Percentiles rank a stretch among this genome's conserved stretches.
Conservation (phyloP, 2,113 vertebrate genomes). For the Osmerus mordax region DNA sequence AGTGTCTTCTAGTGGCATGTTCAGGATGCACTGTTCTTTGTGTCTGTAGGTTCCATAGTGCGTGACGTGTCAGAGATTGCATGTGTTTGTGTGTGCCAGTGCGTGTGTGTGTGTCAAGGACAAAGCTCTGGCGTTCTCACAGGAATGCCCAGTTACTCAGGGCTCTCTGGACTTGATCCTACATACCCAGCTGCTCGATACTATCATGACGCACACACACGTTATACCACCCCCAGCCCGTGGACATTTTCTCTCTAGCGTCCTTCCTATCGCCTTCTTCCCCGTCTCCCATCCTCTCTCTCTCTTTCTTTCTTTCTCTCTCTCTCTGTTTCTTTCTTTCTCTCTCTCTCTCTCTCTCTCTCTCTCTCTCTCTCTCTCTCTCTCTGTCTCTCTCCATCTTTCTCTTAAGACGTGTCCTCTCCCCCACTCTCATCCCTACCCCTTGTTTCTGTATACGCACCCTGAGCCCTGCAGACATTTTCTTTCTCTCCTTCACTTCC, state of each 20-base stretch:
- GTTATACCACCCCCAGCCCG: constrained; percentile 19
- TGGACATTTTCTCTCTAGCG: constrained; percentile 3
- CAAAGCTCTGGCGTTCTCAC: constrained; percentile 25
- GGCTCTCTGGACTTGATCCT: constrained; percentile 24
- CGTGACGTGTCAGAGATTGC: not conserved
- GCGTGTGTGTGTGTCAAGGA: constrained; percentile 27
- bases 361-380: constrained; percentile 30
- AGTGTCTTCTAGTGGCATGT: not conserved
- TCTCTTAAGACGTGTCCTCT: not conserved
- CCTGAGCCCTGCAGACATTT: constrained; percentile 50
- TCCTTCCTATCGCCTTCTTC: not conserved
- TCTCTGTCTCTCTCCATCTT: constrained; percentile 14
- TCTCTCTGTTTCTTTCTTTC: constrained; percentile 1
- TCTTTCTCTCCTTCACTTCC: not conserved
- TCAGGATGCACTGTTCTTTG: not conserved
- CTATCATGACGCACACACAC: not conserved
- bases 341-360: constrained; percentile 21
- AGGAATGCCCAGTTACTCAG: constrained; percentile 28
- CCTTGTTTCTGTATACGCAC: constrained; percentile 28
- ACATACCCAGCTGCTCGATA: constrained; percentile 60
- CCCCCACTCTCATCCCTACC: constrained; percentile 22
- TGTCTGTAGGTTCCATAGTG: not conserved
- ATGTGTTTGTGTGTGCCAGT: constrained; percentile 1
- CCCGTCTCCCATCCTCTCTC: constrained; percentile 4
- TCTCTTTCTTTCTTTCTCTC: constrained; percentile 4